Evolutionary conservation across 2,113 vertebrate genomes (phyloP), one percentile per base, ranked within the genome.

Genomic region (Paradisaea rubra): DNA sequence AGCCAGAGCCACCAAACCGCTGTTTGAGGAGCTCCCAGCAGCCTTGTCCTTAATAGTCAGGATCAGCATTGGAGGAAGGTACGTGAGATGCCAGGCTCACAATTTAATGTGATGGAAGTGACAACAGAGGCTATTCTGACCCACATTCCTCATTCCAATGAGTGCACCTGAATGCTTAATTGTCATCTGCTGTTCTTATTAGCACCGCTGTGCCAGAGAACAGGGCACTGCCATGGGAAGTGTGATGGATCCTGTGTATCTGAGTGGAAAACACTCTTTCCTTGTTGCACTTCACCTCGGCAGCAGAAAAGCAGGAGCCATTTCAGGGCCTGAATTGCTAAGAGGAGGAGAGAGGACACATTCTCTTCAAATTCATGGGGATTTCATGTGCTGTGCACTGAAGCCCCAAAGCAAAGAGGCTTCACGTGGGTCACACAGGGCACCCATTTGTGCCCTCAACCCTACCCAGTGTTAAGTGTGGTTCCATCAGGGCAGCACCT

Each of bases 1-100:
- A 39, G 49, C 11, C 84, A 68, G 73, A 88, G 92, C 42, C 53
- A 79, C 70, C 89, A 73, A 77, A 49, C 41, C 86, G 81, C 88
- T 94, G 79, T 88, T 72, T 16, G n/a, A 81, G 80, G 76, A 80
- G 49, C 73, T 76, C 59, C 63, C 81, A 61, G 42, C 52, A 77
- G 63, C 85, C 53, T 93, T 82, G 80, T 66, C 87, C 91, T 56
- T 37, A 78, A 79, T 0, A 3, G 49, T 69, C 53, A 41, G 61
- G 35, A 68, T 31, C 60, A 71, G 44, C 77, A 41, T 1, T 0
- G 0, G 19, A 77, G 71, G 37, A 82, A 57, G 20, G 66, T 10
- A 1, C 44, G 11, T 0, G 0, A 53, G 74, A 49, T 77, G 45
- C 47, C 53, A 71, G 57, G 37, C 42, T 87, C 2, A 1, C 52